These are phyloP conservation scores for Nematostella vectensis DNA, from an alignment of 92 coral and sea anemone genomes.

Conservation along the genomic window DNA sequence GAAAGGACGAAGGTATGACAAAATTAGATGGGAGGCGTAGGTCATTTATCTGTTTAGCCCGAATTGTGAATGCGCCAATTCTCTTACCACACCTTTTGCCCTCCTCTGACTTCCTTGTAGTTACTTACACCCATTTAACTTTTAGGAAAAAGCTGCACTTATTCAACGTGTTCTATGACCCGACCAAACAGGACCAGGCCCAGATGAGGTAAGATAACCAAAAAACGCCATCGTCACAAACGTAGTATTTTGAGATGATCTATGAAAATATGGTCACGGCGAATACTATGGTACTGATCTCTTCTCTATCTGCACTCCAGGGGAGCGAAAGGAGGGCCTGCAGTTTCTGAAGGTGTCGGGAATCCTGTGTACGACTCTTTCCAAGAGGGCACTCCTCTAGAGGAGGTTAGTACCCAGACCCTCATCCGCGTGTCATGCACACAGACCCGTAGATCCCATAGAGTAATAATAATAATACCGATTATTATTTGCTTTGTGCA, in stretches of 20 bases:
- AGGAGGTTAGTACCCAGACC: constrained; percentile 54
- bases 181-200: constrained; percentile 60
- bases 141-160: constrained; percentile 87
- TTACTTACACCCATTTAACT: no score
- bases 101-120: neutral
- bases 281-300: no score
- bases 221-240: neutral
- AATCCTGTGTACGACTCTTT: constrained; percentile 93
- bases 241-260: neutral
- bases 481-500: constrained; percentile 3
- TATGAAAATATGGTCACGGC: no score
- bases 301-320: constrained; percentile 30
- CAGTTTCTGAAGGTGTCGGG: constrained; percentile 90
- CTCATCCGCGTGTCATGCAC: constrained; percentile 9
- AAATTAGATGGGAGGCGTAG: no score
- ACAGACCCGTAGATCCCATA: neutral
- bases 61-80: no score
- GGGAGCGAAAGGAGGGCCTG: constrained; percentile 43
- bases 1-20: constrained; percentile 76
- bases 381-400: constrained; percentile 90
- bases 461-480: neutral
- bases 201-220: constrained; percentile 74
- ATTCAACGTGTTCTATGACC: constrained; percentile 94
- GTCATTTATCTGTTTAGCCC: neutral
- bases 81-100: neutral